Conservation (phyloP, 2,797 vertebrate species). For the Etheostoma perlongum region DNA sequence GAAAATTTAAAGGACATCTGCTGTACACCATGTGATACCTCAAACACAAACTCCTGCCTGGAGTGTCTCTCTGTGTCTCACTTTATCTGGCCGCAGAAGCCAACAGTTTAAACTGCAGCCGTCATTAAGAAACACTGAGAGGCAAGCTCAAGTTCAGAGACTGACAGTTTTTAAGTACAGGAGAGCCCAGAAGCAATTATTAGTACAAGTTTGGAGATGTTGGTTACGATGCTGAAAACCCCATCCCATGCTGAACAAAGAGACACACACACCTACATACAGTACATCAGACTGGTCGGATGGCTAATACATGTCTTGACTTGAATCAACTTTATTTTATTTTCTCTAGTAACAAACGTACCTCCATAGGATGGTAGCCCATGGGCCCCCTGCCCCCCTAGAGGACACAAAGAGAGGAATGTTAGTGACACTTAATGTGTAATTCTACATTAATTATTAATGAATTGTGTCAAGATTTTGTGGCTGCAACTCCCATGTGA, state of each 20-base stretch:
- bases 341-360: slow-evolving; percentile 88
- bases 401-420: slow-evolving; percentile 32
- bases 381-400: slow-evolving; percentile 90
- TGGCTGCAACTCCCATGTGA: slow-evolving; percentile 4
- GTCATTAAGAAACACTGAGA: slow-evolving; percentile 74
- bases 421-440: not conserved
- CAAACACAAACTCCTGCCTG: slow-evolving; percentile 24
- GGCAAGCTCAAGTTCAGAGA: slow-evolving; percentile 28
- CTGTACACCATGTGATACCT: not conserved
- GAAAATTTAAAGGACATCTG: not conserved
- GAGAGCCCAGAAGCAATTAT: not conserved
- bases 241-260: not conserved
- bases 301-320: slow-evolving; percentile 40
- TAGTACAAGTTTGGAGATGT: not conserved
- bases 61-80: slow-evolving; percentile 41
- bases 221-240: not conserved
- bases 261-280: not conserved
- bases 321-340: slow-evolving; percentile 66
- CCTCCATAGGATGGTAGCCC: slow-evolving; percentile 89
- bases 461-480: too few relatives aligned
- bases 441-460: not conserved
- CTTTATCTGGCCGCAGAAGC: slow-evolving; percentile 74
- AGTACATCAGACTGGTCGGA: not conserved
- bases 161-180: not conserved
- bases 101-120: slow-evolving; percentile 76